Evolutionary conservation across 2,888 invertebrate genomes (phyloP), one percentile per base, ranked within the genome.

Genomic region (Myathropa florea): DNA sequence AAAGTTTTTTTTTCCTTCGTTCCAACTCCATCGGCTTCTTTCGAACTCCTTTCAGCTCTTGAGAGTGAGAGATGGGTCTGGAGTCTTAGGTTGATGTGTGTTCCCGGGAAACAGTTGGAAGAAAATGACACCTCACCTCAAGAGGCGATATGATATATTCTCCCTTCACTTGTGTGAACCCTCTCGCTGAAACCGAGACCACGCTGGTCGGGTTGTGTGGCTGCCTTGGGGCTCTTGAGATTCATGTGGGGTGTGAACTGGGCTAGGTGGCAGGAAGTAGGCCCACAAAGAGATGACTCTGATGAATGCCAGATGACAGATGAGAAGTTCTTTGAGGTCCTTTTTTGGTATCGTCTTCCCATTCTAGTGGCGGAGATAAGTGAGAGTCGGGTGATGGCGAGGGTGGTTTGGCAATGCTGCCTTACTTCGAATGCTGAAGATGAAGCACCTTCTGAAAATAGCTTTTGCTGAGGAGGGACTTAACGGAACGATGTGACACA

Each of bases 121-220:
- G 63, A 81, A 81, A 76, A 76, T 64, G 75, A 81, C 81, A 81
- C 81, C 81, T 65, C 36, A 21, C n/a, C 33, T 28, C 24, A 33
- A 53, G 65, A 65, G 72, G 65, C 24, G 57, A 24, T 24, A 28
- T 80, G 79, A 73, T 80, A 78, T 63, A 67, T 73, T 36, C 21
- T 80, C 55, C n/a, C 23, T 60, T 24, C 60, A 75, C 46, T 67
- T 80, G 67, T 65, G 71, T 79, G 79, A 75, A 75, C 39, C 85
- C 14, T 24, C n/a, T 33, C 60, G 12, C 9, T 24, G 18, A 18
- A 23, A 55, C 33, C 14, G 55, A 7, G n/a, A n/a, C n/a, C n/a
- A n/a, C n/a, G n/a, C n/a, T n/a, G n/a, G n/a, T n/a, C n/a, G n/a
- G n/a, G n/a, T 65, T 57, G 46, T 63, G 61, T 14, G 61, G 23